phyloP scores from a whole-genome alignment of 2,888 invertebrate species.

The Epinotia brunnichana region DNA sequence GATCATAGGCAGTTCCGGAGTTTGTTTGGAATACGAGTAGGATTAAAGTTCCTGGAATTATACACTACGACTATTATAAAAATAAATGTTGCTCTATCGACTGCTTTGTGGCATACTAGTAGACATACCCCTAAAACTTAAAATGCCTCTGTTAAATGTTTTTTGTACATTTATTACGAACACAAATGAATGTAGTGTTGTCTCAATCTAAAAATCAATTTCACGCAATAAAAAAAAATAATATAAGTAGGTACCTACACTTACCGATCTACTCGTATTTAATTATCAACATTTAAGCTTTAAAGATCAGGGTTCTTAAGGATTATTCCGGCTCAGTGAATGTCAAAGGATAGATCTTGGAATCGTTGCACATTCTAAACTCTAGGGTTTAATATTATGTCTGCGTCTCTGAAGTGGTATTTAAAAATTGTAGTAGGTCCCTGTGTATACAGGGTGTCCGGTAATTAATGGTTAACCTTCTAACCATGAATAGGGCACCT shows the following conservation, averaged over 20 bases:
- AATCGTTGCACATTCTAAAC: constrained; percentile 7
- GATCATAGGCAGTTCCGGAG: constrained; percentile 29
- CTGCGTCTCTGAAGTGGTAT: background rate
- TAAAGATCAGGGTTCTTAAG: constrained; percentile 9
- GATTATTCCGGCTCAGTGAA: constrained; percentile 22
- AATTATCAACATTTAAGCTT: background rate
- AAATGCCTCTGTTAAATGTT: too few relatives aligned
- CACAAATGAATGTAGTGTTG: too few relatives aligned
- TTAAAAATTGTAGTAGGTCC: too few relatives aligned
- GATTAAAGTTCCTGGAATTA: background rate
- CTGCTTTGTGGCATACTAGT: background rate
- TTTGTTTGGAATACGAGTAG: constrained; percentile 11
- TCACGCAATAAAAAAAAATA: background rate
- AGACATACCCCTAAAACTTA: too few relatives aligned
- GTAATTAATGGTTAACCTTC: too few relatives aligned
- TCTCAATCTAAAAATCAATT: too few relatives aligned
- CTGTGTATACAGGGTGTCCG: too few relatives aligned
- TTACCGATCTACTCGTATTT: too few relatives aligned
- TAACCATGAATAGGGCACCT: too few relatives aligned
- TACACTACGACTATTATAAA: background rate
- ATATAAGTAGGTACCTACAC: background rate
- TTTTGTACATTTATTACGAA: too few relatives aligned
- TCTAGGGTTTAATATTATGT: background rate
- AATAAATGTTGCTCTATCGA: background rate
- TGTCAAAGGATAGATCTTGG: constrained; percentile 7